Evolutionary conservation across 2,113 vertebrate genomes (phyloP).

Genomic region (Epinephelus moara): DNA sequence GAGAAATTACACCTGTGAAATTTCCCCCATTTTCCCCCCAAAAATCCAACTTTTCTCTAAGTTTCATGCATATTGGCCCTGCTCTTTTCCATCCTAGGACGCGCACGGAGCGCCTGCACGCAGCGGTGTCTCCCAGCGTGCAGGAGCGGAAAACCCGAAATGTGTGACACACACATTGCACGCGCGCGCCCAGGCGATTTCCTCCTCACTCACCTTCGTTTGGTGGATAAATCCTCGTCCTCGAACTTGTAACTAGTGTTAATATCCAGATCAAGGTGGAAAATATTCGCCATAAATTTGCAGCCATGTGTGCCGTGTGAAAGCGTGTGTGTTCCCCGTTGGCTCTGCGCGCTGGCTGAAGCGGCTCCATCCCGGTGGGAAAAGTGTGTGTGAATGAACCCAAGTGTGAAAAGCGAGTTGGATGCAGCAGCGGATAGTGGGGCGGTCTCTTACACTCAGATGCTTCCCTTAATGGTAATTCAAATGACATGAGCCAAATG

Average conservation of each 20-base stretch:
- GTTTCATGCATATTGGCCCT: neutral
- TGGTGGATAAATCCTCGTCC: constrained; percentile 90
- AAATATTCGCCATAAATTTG: constrained; percentile 76
- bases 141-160: constrained; percentile 12
- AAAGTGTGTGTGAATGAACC: constrained; percentile 83
- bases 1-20: neutral
- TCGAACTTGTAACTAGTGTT: constrained; percentile 85
- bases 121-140: neutral
- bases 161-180: neutral
- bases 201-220: constrained; percentile 91
- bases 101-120: constrained; percentile 48
- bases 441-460: constrained; percentile 77
- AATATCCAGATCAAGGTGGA: constrained; percentile 85
- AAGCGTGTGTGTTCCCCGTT: constrained; percentile 67
- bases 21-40: too few species aligned
- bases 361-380: constrained; percentile 92
- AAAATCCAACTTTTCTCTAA: constrained; percentile 10
- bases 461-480: constrained; percentile 63
- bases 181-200: neutral
- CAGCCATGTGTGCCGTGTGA: constrained; percentile 86
- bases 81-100: constrained; percentile 8
- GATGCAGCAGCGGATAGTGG: constrained; percentile 70
- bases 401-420: constrained; percentile 70
- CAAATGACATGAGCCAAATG: constrained; percentile 62
- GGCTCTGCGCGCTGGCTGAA: constrained; percentile 82